Evolutionary conservation across 2,888 invertebrate genomes (phyloP).

Genomic region (Eupithecia subumbrata): DNA sequence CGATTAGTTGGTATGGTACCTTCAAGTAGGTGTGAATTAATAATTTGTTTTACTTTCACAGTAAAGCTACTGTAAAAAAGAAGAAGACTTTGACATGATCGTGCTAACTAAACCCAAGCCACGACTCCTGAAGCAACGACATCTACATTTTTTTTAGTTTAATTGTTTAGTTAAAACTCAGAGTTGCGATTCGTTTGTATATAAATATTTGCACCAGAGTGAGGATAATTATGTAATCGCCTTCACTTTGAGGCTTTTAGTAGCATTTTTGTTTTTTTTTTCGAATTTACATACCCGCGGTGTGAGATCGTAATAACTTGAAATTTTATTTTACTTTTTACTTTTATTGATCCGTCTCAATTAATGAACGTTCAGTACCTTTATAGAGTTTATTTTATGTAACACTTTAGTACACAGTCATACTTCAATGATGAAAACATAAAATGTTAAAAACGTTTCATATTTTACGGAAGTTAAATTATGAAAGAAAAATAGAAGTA

Average conservation of each 20-base stretch:
- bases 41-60: constrained; percentile 27
- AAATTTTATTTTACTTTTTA: constrained; percentile 15
- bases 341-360: constrained; percentile 2
- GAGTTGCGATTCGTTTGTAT: background rate
- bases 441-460: background rate
- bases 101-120: constrained; percentile 19
- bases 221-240: constrained; percentile 38
- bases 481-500: background rate
- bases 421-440: background rate
- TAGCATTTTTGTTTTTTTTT: constrained; percentile 38
- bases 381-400: background rate
- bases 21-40: constrained; percentile 21
- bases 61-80: too few relatives aligned
- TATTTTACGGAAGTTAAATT: background rate
- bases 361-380: background rate
- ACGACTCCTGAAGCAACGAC: background rate
- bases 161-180: background rate
- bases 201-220: background rate
- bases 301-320: constrained; percentile 26
- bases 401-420: background rate
- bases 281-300: constrained; percentile 27
- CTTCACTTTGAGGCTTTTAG: constrained; percentile 41
- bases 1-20: background rate
- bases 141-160: background rate
- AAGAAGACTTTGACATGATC: background rate